Base-by-base conservation (phyloP, 2,888 invertebrate genomes). In the Frankliniella fusca region DNA sequence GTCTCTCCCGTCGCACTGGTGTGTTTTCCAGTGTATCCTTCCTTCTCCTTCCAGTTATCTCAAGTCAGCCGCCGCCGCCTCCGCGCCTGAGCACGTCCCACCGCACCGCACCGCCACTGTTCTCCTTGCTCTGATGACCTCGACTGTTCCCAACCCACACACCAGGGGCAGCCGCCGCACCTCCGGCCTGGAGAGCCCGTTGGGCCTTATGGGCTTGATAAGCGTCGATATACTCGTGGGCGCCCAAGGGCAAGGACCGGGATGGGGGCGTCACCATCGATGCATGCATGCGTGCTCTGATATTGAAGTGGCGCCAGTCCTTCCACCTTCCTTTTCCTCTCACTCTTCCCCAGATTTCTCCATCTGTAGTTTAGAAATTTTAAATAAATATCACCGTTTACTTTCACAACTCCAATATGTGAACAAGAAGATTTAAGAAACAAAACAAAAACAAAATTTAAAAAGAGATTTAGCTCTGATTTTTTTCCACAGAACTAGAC, bases 261-360 rank as follows among this genome's bases (percentile, higher is more conserved):
- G 70, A 12, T 9, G 61, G 61, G 61, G 61, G 61, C 70, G 70
- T 76, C 70, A 27, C 27, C 70, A 76, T 76, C 23, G 27, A 76
- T 76, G 27, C 70, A 76, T 76, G 70, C 70, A 27, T 76, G 12
- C 70, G 70, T 23, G 27, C 70, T 76, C 70, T 27, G 70, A 27
- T 27, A 76, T 11, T 12, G 70, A 27, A 76, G 61, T n/a, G 18
- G n/a, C 61, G 7, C 61, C 18, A 7, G 7, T n/a, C 61, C 61
- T 18, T n/a, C 54, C 61, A 18, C 61, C 18, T n/a, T n/a, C 18
- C 10, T 61, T 61, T n/a, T 61, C 61, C n/a, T 61, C 61, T 61
- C 61, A 5, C 15, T 18, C 61, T 61, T 7, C 7, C 20, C 5
- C 20, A 18, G 61, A 54, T 20, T 18, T 20, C 61, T 7, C 61